Conservation (phyloP, 2,888 invertebrate genomes). For the Volucella bombylans region DNA sequence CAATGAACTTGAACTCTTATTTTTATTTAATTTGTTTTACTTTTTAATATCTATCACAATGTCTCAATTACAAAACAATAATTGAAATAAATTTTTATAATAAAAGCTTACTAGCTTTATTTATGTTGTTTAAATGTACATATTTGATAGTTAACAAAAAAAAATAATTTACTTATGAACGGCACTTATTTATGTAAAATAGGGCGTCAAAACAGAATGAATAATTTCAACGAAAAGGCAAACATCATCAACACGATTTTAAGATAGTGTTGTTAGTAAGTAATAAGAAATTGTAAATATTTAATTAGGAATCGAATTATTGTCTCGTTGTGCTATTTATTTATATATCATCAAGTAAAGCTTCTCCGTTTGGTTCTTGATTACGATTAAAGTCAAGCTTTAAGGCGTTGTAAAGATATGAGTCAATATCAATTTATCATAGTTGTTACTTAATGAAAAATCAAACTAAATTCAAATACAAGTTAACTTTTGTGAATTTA, state of each 20-base stretch:
- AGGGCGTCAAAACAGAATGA: slow-evolving; percentile 12
- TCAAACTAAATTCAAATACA: neutral
- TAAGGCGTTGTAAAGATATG: slow-evolving; percentile 17
- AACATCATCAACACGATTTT: slow-evolving; percentile 37
- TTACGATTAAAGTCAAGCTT: slow-evolving; percentile 33
- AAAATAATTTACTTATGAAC: slow-evolving; percentile 34
- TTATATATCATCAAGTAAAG: slow-evolving; percentile 20
- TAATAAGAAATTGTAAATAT: slow-evolving; percentile 22
- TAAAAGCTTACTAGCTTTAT: slow-evolving; percentile 22
- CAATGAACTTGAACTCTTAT: slow-evolving; percentile 31
- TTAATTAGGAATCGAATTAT: slow-evolving; percentile 67
- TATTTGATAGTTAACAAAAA: slow-evolving; percentile 28
- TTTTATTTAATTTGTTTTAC: neutral
- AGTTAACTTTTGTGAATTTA: neutral
- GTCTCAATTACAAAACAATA: slow-evolving; percentile 51
- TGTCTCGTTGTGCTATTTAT: slow-evolving; percentile 73
- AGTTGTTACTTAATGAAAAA: slow-evolving; percentile 7
- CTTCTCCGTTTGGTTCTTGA: slow-evolving; percentile 25
- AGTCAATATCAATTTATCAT: slow-evolving; percentile 26
- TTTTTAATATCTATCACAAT: slow-evolving; percentile 61
- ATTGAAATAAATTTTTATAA: slow-evolving; percentile 28
- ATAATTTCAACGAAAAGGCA: slow-evolving; percentile 41
- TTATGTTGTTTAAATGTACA: slow-evolving; percentile 17
- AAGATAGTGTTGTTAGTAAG: slow-evolving; percentile 45
- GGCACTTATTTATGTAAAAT: slow-evolving; percentile 24